These are phyloP conservation scores for Myotis vivesi DNA, from an alignment of 2,797 vertebrate species.

Conservation along the genomic window DNA sequence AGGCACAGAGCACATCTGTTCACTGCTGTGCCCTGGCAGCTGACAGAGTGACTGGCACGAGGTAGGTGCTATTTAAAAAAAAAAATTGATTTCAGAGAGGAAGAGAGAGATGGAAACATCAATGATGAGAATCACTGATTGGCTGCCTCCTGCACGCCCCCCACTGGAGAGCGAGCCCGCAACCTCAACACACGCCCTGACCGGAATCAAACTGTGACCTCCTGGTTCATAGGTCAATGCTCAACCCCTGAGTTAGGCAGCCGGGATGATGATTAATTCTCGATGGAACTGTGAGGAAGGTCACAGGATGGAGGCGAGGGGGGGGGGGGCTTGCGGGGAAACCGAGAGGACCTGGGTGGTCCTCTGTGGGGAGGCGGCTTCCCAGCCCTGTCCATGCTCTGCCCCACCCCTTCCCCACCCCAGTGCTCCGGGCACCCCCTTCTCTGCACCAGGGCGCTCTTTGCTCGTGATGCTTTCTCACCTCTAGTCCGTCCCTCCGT, in stretches of 20 bases:
- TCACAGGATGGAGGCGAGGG: not conserved
- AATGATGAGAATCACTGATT: too few relatives aligned
- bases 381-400: not conserved
- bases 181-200: too few relatives aligned
- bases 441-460: rapidly evolving
- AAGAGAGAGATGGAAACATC: too few relatives aligned
- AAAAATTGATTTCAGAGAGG: too few relatives aligned
- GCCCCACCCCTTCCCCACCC: not conserved
- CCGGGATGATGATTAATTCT: not conserved
- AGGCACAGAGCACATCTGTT: not conserved
- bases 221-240: too few relatives aligned
- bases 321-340: not conserved
- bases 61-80: not conserved
- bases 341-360: not conserved
- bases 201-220: too few relatives aligned
- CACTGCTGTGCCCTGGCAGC: not conserved
- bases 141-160: too few relatives aligned
- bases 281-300: not conserved
- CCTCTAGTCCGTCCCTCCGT: not conserved
- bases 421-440: not conserved
- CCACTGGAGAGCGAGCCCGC: too few relatives aligned
- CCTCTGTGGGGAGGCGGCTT: not conserved
- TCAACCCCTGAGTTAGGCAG: too few relatives aligned
- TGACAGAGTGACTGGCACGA: not conserved
- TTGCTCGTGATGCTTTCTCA: not conserved